Percentiles rank a stretch among this genome's conserved stretches.
These are phyloP conservation scores for Drosophila sucinea DNA, from an alignment of 1,140 invertebrate species.

Conservation along the genomic window DNA sequence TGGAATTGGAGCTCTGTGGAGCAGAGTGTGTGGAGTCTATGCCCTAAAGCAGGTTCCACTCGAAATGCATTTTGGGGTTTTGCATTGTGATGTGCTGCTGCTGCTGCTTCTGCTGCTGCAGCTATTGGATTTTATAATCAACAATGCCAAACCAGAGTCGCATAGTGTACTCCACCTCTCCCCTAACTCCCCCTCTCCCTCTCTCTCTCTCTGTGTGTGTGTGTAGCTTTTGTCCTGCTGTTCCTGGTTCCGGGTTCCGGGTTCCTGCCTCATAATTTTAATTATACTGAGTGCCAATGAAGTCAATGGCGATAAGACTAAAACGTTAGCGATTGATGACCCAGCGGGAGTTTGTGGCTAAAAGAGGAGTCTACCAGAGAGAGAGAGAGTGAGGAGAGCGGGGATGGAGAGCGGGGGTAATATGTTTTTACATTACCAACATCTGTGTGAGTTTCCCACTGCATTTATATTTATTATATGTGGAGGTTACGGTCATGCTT, in stretches of 20 bases:
- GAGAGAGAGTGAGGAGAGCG: not conserved
- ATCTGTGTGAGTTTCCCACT: constrained; percentile 72
- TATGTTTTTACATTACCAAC: constrained; percentile 70
- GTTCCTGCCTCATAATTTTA: constrained; percentile 74
- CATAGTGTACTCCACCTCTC: not conserved
- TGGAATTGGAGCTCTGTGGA: constrained; percentile 13
- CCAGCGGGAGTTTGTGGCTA: constrained; percentile 21
- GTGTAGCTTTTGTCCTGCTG: constrained; percentile 56
- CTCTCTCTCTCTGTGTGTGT: constrained; percentile 4
- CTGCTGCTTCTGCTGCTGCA: constrained; percentile 3
- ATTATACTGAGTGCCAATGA: constrained; percentile 82
- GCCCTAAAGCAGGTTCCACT: constrained; percentile 53
- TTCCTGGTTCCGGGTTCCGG: constrained; percentile 34
- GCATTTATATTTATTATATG: constrained; percentile 79
- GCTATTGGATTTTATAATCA: constrained; percentile 77
- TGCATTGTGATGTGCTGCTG: constrained; percentile 61
- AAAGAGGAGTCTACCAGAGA: constrained; percentile 9
- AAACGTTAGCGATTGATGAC: constrained; percentile 70
- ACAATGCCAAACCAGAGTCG: constrained; percentile 71
- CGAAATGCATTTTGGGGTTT: constrained; percentile 56
- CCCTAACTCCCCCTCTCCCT: constrained; percentile 31
- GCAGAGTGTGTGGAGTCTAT: constrained; percentile 15
- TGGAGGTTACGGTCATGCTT: constrained; percentile 62
- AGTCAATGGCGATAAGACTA: constrained; percentile 78
- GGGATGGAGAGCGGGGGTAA: constrained; percentile 15